Percentiles rank a stretch among this genome's conserved stretches.
These are phyloP conservation scores for Theristicus caerulescens DNA, from an alignment of 2,113 vertebrate genomes.

Conservation along the genomic window DNA sequence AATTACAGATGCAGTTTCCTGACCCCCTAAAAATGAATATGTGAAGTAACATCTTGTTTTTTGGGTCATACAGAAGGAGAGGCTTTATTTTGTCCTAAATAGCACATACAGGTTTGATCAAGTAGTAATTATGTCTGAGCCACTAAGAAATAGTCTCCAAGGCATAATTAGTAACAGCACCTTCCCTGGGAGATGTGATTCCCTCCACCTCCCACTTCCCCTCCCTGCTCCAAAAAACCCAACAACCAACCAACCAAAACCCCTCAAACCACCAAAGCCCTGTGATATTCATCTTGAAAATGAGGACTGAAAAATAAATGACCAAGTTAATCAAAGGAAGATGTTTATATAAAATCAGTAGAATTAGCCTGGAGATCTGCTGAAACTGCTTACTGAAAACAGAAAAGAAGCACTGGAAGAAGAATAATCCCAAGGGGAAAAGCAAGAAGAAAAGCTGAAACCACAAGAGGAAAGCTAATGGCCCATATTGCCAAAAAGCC, in stretches of 20 bases:
- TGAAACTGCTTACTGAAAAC: background rate
- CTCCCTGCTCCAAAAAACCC: background rate
- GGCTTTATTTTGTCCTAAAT: background rate
- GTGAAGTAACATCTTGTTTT: background rate
- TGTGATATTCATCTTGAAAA: background rate
- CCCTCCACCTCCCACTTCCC: background rate
- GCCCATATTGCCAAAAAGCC: background rate
- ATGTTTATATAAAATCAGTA: background rate
- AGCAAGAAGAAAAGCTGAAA: slow-evolving; percentile 5
- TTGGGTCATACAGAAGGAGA: background rate
- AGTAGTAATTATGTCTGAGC: background rate
- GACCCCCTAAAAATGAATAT: background rate
- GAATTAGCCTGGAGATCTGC: background rate
- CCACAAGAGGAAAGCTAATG: background rate
- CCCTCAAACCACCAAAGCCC: background rate
- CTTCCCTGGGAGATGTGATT: background rate
- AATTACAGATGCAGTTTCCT: background rate
- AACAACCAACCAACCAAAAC: background rate
- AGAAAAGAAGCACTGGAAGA: background rate
- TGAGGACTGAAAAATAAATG: background rate
- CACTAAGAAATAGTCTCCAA: background rate
- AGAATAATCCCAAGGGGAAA: background rate
- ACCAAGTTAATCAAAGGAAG: background rate
- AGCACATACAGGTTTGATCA: background rate
- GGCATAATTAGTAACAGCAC: background rate